Base-by-base conservation (phyloP, 2,888 invertebrate genomes). In the Pomacea canaliculata region DNA sequence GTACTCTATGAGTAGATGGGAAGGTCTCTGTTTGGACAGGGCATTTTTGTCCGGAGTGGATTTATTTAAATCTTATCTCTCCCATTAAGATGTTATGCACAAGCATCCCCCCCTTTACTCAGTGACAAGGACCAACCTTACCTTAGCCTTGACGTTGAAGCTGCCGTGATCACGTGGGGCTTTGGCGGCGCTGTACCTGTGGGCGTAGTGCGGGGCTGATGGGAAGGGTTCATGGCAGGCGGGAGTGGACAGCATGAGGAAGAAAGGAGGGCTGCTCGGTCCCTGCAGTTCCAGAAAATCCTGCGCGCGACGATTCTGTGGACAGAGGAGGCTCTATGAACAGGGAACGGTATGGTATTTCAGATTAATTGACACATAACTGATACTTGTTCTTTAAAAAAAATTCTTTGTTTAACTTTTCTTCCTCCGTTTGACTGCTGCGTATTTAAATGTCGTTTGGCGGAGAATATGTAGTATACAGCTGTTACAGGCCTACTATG, bases 141-240 rank as follows among this genome's bases (percentile, higher is more conserved):
- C 71, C n/a, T 46, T 59, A 16, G 62, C 71, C 49, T 71, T 71
- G 7, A 62, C 63, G 48, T 71, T 62, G 63, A 71, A 71, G 63
- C 71, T 71, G 60, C 71, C 71, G 13, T 71, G 71, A 23, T 71
- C 46, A 9, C 93, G 92, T 5, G 94, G 92, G 49, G 91, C 95
- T 63, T 92, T 93, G 1, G 93, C 90, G 70, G 93, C 92, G 1
- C 92, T 90, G 91, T 93, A 97, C 7, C 86, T 89, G 71, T 93
- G 92, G 59, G 90, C 89, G 89, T 97, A 96, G 63, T 96, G 92
- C 0, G 93, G 92, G 1, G 96, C 96, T 7, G 97, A 94, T 0
- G 94, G 95, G 89, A 95, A 96, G 0, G 97, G 97, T 69, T 94
- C 94, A 91, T 97, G 97, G 5, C 95, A 94, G 0, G 97, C 96